Percentiles rank a stretch among this genome's conserved stretches.
These are phyloP conservation scores for Pantherophis alleghaniensis DNA, from an alignment of 2,797 vertebrate species.

Conservation along the genomic window DNA sequence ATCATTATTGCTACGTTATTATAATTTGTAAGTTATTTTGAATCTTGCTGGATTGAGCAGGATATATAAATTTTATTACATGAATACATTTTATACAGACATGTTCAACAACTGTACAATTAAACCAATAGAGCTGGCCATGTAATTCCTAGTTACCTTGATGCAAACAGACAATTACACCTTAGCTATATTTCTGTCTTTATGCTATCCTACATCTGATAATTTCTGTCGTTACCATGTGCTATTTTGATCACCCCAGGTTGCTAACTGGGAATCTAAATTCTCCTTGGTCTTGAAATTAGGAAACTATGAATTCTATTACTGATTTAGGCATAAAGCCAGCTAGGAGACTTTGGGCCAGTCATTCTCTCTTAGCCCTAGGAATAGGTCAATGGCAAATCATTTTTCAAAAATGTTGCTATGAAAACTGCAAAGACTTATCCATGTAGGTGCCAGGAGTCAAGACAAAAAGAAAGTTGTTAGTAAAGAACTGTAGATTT, in stretches of 20 bases:
- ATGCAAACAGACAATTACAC: neutral
- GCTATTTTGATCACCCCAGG: neutral
- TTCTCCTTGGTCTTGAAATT: neutral
- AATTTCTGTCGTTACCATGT: neutral
- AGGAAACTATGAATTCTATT: neutral
- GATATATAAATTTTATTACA: neutral
- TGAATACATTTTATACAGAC: neutral
- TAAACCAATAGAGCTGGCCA: neutral
- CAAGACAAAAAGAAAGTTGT: neutral
- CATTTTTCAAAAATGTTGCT: neutral
- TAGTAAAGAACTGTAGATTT: neutral
- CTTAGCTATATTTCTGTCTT: neutral
- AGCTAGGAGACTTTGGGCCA: neutral
- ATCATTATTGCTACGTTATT: neutral
- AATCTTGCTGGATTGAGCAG: neutral
- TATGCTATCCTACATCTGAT: neutral
- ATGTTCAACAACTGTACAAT: neutral
- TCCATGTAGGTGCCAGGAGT: neutral
- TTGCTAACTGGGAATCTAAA: neutral
- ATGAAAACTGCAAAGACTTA: neutral
- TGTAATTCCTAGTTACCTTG: neutral
- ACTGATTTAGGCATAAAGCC: neutral
- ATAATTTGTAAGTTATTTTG: neutral
- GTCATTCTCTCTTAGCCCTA: neutral
- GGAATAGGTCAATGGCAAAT: neutral